Conservation (phyloP, 2,797 vertebrate genomes). For the Pangasius macronema region DNA sequence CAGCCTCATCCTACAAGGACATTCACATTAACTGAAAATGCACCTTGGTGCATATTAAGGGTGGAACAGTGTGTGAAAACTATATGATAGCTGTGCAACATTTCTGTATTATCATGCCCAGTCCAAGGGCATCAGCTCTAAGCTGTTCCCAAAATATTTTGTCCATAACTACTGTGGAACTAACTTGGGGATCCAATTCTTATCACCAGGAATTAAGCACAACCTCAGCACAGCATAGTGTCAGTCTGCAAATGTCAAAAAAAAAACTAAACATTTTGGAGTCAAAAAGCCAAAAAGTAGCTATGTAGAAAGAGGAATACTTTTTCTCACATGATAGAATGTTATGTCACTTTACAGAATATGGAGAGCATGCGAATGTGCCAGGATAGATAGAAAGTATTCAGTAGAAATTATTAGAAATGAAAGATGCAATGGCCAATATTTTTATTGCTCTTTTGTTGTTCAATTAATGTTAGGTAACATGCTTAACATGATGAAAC, state of each 20-base stretch:
- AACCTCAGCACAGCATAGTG: not conserved
- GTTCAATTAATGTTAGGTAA: not conserved
- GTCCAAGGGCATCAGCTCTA: not conserved
- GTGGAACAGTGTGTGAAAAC: not conserved
- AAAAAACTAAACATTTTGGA: not conserved
- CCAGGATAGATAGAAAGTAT: not conserved
- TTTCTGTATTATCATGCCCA: not conserved
- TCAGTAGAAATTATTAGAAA: not conserved
- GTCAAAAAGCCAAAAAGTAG: not conserved
- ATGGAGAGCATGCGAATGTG: not conserved
- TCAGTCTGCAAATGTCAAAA: not conserved
- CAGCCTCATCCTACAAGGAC: constrained; percentile 41
- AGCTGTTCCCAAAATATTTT: constrained; percentile 5
- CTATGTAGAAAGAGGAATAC: not conserved
- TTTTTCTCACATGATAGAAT: not conserved
- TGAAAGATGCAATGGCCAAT: not conserved
- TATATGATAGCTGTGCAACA: not conserved
- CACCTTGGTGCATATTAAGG: constrained; percentile 25
- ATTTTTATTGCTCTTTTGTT: not conserved
- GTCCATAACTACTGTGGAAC: not conserved
- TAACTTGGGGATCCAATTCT: not conserved
- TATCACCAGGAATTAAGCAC: not conserved
- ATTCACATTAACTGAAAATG: constrained; percentile 42
- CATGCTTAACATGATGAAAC: not conserved
- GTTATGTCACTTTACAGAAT: not conserved